Evolutionary conservation across 2,113 vertebrate species (phyloP), one percentile per base, ranked within the genome.

Genomic region (Ciconia stormi): DNA sequence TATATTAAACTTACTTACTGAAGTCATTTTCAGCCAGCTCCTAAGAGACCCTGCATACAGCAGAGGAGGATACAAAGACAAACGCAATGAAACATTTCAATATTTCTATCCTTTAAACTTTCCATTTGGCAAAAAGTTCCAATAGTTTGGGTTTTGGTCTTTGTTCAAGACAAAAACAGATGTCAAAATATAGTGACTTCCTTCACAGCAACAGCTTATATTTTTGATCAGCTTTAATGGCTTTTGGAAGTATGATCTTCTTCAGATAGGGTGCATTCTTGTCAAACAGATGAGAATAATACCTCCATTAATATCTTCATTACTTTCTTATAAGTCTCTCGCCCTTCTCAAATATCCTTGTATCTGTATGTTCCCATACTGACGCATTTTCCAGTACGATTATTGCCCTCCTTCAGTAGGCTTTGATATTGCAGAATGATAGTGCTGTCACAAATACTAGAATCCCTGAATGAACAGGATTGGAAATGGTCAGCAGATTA

Each of bases 401-500:
- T 77, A 53, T 53, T 83, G 50, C 50, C 32, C 18, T 81, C 67
- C 59, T 78, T 70, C 71, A 65, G 27, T 1, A 61, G 49, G 21
- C 52, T 82, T 70, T 90, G 90, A 53, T 71, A 65, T 62, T 80
- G 56, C 59, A 82, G 55, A 58, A 42, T 36, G 61, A 49, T 15
- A 49, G 67, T 40, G 30, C 47, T 89, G 73, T 76, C 84, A 88
- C 79, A 92, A 83, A 49, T 34, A 36, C 38, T 77, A 66, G 66
- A 80, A 88, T 77, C 15, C 30, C 32, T 5, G 1, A 70, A 58
- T 3, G 3, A 63, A 82, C 16, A 58, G 17, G n/a, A 59, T 78
- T 88, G 81, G 82, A 92, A 95, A 81, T 30, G 88, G 76, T 46
- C 92, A 83, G 71, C 63, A 89, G 63, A 92, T 94, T 93, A 71